Conservation (phyloP, 1,140 invertebrate species). For the Macrosteles quadrilineatus region DNA sequence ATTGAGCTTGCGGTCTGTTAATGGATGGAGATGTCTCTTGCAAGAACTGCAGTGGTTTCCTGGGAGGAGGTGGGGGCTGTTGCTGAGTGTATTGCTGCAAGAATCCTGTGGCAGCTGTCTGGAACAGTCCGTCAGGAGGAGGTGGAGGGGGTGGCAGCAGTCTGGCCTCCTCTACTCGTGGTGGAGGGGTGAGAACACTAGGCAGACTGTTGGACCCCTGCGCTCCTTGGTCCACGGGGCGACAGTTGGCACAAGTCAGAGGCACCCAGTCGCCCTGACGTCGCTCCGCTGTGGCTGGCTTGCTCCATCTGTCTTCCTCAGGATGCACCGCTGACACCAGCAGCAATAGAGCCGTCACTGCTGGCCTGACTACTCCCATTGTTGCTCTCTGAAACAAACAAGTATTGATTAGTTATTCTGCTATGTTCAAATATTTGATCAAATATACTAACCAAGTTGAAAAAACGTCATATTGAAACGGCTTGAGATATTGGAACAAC, state of each 20-base stretch:
- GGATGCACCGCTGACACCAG: neutral
- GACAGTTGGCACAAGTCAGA: slow-evolving; percentile 20
- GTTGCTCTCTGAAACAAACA: too few relatives aligned
- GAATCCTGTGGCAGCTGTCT: slow-evolving; percentile 22
- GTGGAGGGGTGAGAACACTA: slow-evolving; percentile 31
- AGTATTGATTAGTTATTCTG: too few relatives aligned
- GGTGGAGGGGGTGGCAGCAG: slow-evolving; percentile 28
- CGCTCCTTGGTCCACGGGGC: slow-evolving; percentile 2
- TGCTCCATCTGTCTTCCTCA: slow-evolving; percentile 35
- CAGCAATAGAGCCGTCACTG: neutral
- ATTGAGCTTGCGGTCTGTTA: slow-evolving; percentile 8
- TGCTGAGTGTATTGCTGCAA: slow-evolving; percentile 16
- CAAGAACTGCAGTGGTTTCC: slow-evolving; percentile 25
- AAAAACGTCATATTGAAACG: too few relatives aligned
- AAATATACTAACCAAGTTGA: too few relatives aligned
- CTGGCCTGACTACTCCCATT: neutral
- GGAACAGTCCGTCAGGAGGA: slow-evolving; percentile 1
- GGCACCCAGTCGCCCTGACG: slow-evolving; percentile 37
- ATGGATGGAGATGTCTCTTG: neutral
- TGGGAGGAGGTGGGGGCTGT: neutral
- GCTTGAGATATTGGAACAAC: too few relatives aligned
- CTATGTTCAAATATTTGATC: too few relatives aligned
- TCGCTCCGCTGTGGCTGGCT: slow-evolving; percentile 18
- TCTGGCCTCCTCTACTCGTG: slow-evolving; percentile 14
- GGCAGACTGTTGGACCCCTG: slow-evolving; percentile 10